Percentiles rank a stretch among this genome's conserved stretches.
Conservation (phyloP, 1,140 invertebrate species). For the Bombus consobrinus region DNA sequence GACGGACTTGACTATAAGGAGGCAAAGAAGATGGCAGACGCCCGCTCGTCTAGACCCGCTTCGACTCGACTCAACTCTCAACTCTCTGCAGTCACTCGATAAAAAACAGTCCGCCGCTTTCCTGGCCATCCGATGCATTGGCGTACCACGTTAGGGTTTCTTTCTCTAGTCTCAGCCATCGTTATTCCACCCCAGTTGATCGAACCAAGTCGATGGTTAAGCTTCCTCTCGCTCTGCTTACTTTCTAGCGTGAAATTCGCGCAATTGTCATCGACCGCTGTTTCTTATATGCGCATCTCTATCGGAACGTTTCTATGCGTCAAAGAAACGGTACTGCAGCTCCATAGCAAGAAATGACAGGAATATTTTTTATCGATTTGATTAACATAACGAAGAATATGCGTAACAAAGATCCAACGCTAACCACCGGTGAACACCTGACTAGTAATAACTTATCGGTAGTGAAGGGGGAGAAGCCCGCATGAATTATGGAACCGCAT, state of each 20-base stretch:
- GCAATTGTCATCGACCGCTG: neutral
- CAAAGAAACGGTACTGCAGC: no score
- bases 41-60: slow-evolving; percentile 66
- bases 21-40: slow-evolving; percentile 67
- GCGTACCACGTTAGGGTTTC: slow-evolving; percentile 49
- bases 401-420: neutral
- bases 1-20: slow-evolving; percentile 64
- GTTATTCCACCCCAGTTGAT: neutral
- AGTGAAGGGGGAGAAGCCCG: neutral
- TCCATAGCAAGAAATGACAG: neutral
- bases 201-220: slow-evolving; percentile 3
- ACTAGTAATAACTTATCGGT: slow-evolving; percentile 1
- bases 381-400: neutral
- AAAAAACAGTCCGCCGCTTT: slow-evolving; percentile 72
- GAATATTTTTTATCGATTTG: neutral
- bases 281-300: neutral
- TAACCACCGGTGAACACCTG: neutral
- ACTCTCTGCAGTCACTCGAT: slow-evolving; percentile 74
- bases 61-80: slow-evolving; percentile 66
- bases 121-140: slow-evolving; percentile 67
- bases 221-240: neutral
- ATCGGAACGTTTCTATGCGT: neutral
- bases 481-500: slow-evolving; percentile 38
- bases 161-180: neutral
- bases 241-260: slow-evolving; percentile 3